These are phyloP conservation scores for Pelochelys cantorii DNA, from an alignment of 2,797 vertebrate species.

Conservation along the genomic window DNA sequence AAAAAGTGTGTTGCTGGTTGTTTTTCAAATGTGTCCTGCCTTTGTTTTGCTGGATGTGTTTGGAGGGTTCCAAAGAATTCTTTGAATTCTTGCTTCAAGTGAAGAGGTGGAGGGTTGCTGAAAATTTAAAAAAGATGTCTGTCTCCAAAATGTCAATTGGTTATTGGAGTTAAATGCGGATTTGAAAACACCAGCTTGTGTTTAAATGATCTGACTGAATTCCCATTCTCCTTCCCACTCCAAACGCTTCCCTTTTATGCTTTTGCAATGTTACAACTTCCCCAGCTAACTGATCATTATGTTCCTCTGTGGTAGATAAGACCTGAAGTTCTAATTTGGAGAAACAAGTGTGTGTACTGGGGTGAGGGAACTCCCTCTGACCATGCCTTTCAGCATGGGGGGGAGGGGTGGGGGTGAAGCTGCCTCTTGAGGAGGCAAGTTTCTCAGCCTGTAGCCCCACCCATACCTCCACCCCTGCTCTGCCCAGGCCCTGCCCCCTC, in stretches of 20 bases:
- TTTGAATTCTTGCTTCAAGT: not conserved
- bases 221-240: slow-evolving; percentile 17
- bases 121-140: not conserved
- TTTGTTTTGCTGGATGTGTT: not conserved
- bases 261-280: not conserved
- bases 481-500: too few relatives aligned
- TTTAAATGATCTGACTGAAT: not conserved
- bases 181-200: not conserved
- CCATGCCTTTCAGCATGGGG: too few relatives aligned
- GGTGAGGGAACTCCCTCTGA: too few relatives aligned
- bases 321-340: not conserved
- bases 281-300: rapidly evolving
- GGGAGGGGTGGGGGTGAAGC: too few relatives aligned
- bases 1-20: not conserved
- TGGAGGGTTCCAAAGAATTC: not conserved
- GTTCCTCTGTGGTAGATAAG: not conserved
- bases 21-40: too few relatives aligned
- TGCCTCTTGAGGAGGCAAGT: too few relatives aligned
- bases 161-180: rapidly evolving
- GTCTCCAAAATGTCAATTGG: not conserved
- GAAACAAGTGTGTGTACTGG: not conserved
- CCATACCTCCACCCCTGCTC: too few relatives aligned
- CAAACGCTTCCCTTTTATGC: not conserved
- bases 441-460: too few relatives aligned
- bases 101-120: not conserved